Percentiles rank a stretch among this genome's conserved stretches.
Conservation (phyloP, 2,888 invertebrate species). For the Cryptocheilus praepositus region DNA sequence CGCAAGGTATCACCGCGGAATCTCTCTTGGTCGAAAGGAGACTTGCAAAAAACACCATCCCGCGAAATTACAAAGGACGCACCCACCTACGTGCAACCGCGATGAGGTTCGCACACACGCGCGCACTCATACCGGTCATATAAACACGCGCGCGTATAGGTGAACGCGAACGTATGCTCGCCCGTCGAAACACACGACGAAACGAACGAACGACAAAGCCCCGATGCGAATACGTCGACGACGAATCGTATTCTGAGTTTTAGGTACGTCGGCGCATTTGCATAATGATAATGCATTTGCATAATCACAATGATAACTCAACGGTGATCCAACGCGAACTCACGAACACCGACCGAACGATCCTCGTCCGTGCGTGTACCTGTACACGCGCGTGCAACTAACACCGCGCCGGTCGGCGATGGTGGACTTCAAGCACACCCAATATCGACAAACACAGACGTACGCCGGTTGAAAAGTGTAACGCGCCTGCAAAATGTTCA, state of each 20-base stretch:
- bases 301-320: slow-evolving; percentile 62
- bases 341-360: background rate
- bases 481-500: slow-evolving; percentile 1
- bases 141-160: background rate
- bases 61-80: slow-evolving; percentile 34
- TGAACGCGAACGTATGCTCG: too few relatives aligned
- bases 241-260: slow-evolving; percentile 39
- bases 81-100: slow-evolving; percentile 29
- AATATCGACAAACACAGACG: background rate
- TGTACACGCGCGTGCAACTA: background rate
- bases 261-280: slow-evolving; percentile 43
- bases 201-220: slow-evolving; percentile 13
- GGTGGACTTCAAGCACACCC: too few relatives aligned
- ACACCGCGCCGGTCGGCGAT: background rate
- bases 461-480: slow-evolving; percentile 9
- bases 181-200: too few relatives aligned
- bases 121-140: too few relatives aligned
- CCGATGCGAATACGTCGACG: slow-evolving; percentile 14
- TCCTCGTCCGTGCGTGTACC: background rate
- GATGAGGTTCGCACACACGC: too few relatives aligned
- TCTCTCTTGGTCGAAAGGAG: background rate
- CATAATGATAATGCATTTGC: slow-evolving; percentile 62
- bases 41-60: background rate
- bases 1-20: background rate
- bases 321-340: slow-evolving; percentile 23